Evolutionary conservation across 2,888 invertebrate genomes (phyloP).

Genomic region (Anagyrus pseudococci): DNA sequence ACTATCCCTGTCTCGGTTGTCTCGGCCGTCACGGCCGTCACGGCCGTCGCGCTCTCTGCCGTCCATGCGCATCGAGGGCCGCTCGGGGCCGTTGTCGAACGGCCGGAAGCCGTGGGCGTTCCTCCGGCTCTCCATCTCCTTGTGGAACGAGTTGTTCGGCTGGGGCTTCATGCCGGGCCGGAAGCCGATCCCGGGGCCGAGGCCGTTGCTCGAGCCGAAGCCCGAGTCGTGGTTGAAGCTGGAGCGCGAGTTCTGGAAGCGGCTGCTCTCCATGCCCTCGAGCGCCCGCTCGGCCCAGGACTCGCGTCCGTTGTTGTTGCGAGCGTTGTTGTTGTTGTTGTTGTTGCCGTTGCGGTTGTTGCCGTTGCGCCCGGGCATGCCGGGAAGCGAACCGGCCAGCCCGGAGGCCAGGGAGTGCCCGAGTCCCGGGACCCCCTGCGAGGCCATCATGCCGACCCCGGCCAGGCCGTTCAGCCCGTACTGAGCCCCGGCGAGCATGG

Average conservation of each 20-base stretch:
- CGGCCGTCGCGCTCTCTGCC: constrained; percentile 7
- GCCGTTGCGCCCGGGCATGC: constrained; percentile 13
- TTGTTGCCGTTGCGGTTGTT: constrained; percentile 15
- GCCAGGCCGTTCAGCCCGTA: constrained; percentile 55
- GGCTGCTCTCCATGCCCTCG: constrained; percentile 43
- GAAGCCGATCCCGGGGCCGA: constrained; percentile 36
- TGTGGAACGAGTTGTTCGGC: constrained; percentile 45
- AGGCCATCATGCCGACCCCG: constrained; percentile 50
- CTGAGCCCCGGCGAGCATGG: constrained; percentile 50
- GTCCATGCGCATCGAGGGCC: constrained; percentile 12
- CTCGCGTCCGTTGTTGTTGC: constrained; percentile 33
- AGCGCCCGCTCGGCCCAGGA: constrained; percentile 44
- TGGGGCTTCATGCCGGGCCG: constrained; percentile 40
- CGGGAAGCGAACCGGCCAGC: constrained; percentile 41
- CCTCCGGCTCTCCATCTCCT: constrained; percentile 65
- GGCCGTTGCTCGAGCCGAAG: constrained; percentile 17
- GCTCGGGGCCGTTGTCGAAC: constrained; percentile 42
- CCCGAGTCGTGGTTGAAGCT: constrained; percentile 44
- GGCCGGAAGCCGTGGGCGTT: constrained; percentile 67
- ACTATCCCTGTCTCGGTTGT: constrained; percentile 4
- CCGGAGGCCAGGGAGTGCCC: not conserved
- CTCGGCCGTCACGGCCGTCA: constrained; percentile 3
- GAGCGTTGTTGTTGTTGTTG: constrained; percentile 17
- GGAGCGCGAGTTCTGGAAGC: constrained; percentile 47
- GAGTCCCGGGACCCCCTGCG: not conserved